These are phyloP conservation scores for Galaxias olidus DNA, from an alignment of 2,797 vertebrate genomes.

Conservation along the genomic window DNA sequence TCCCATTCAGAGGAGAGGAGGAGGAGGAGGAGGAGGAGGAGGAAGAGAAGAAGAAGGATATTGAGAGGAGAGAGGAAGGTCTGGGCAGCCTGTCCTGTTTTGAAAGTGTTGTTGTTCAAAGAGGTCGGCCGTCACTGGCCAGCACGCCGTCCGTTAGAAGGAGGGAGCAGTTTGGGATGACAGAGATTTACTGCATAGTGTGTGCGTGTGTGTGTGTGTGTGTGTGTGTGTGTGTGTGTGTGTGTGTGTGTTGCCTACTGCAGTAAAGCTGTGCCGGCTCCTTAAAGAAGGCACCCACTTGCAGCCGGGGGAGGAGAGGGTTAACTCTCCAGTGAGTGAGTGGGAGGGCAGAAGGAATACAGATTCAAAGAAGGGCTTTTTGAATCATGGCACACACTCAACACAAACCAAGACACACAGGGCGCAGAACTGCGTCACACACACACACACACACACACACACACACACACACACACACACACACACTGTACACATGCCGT, in stretches of 20 bases:
- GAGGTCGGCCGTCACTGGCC: no score
- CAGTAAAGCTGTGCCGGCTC: not conserved
- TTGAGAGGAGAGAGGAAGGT: no score
- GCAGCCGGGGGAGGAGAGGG: not conserved
- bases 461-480: constrained; percentile 7
- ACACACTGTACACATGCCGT: constrained; percentile 8
- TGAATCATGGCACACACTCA: constrained; percentile 25
- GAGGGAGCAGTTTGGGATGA: no score
- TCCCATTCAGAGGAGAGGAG: no score
- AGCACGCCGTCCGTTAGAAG: no score
- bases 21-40: no score
- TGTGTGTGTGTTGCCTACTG: not conserved
- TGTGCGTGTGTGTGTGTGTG: not conserved
- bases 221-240: constrained; percentile 1
- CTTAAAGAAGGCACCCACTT: not conserved
- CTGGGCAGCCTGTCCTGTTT: no score
- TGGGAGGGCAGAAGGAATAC: constrained; percentile 6
- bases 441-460: constrained; percentile 7
- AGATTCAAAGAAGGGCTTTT: constrained; percentile 27
- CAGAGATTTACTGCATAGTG: not conserved
- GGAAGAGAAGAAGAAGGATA: no score
- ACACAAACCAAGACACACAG: not conserved
- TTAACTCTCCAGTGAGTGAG: constrained; percentile 14
- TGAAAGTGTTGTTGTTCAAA: no score
- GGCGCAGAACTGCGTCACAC: constrained; percentile 13